A percentile compares a stretch with the other conserved stretches of the same genome.
phyloP scores from a whole-genome alignment of 2,113 vertebrate species.

The Pelmatolapia mariae region DNA sequence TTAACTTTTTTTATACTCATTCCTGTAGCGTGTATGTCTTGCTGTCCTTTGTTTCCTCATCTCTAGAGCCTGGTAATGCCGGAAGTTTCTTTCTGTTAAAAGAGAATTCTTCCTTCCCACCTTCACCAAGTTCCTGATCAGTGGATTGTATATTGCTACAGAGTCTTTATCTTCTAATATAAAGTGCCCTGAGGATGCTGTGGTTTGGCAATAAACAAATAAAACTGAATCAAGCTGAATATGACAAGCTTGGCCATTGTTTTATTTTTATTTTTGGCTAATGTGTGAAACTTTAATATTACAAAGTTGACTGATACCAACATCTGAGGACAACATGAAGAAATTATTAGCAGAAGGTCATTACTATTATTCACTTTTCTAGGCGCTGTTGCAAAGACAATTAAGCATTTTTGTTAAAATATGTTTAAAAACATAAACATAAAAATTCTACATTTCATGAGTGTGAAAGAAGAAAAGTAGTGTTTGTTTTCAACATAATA shows the following conservation, averaged over 20 bases:
- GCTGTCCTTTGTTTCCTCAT: rapidly evolving
- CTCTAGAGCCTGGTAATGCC: neutral
- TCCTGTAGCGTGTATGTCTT: neutral
- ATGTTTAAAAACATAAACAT: neutral
- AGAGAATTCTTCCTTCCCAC: neutral
- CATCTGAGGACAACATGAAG: neutral
- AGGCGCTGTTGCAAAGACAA: neutral
- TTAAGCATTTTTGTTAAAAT: neutral
- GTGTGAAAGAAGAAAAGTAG: neutral
- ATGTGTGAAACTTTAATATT: neutral
- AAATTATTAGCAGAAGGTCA: neutral
- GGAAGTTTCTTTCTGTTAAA: neutral
- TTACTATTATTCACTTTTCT: neutral
- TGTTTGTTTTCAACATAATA: neutral
- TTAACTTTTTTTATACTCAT: neutral
- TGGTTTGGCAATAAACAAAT: neutral
- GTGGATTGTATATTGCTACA: neutral
- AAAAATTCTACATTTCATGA: neutral
- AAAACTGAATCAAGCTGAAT: neutral
- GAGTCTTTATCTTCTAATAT: neutral
- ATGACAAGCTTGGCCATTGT: neutral
- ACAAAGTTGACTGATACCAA: neutral
- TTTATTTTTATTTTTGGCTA: neutral
- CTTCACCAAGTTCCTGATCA: neutral
- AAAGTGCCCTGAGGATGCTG: neutral